These are phyloP conservation scores for Mastomys coucha DNA, from an alignment of 2,113 vertebrate species.

Conservation along the genomic window DNA sequence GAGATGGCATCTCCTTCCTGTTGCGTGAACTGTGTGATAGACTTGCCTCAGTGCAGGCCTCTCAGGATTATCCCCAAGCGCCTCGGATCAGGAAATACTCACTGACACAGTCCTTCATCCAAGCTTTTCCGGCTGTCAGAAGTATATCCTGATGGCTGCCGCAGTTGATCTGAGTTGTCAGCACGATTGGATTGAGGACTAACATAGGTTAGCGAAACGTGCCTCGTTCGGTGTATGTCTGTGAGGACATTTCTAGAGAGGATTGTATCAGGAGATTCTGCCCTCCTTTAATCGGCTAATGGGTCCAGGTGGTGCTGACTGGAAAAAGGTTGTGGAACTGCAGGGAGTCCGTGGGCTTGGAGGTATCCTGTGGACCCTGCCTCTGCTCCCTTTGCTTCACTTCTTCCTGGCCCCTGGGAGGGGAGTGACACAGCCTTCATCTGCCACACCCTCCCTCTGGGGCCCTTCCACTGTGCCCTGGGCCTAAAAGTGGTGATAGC, in stretches of 20 bases:
- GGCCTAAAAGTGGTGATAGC: not conserved
- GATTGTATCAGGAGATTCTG: not conserved
- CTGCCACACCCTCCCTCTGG: not conserved
- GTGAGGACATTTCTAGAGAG: not conserved
- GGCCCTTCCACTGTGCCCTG: not conserved
- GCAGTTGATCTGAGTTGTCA: not conserved
- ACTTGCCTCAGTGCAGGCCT: not conserved
- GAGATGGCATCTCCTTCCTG: not conserved
- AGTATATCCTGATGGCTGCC: not conserved
- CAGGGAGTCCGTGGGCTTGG: too few relatives aligned
- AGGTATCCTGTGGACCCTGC: too few relatives aligned
- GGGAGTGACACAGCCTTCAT: too few relatives aligned
- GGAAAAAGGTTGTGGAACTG: not conserved
- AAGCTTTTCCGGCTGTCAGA: not conserved
- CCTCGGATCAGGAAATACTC: not conserved
- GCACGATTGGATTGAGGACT: not conserved
- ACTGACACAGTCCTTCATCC: rapidly evolving
- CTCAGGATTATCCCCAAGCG: not conserved
- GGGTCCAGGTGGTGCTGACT: not conserved
- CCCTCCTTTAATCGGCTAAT: not conserved
- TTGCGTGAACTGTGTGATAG: not conserved
- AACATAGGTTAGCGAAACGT: not conserved
- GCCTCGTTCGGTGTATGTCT: not conserved
- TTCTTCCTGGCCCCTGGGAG: not conserved
- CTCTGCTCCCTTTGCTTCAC: too few relatives aligned